Conservation (phyloP, 2,797 vertebrate species). For the Sebastes dallii region DNA sequence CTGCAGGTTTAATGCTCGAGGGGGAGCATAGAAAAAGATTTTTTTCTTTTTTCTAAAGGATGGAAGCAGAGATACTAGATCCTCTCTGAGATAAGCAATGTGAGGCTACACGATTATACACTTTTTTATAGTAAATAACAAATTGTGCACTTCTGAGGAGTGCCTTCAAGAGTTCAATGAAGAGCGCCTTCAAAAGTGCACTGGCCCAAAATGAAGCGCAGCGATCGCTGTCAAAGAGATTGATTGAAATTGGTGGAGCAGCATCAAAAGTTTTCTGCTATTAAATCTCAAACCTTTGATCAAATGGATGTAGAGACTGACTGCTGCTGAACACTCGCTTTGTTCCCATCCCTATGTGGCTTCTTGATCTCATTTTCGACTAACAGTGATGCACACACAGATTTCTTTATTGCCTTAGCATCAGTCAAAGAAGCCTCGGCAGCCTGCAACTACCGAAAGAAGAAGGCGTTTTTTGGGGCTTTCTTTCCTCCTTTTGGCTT, state of each 20-base stretch:
- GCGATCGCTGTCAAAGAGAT: slow-evolving; percentile 53
- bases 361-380: slow-evolving; percentile 57
- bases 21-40: not conserved
- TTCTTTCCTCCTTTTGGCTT: not conserved
- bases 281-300: slow-evolving; percentile 63
- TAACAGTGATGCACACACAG: slow-evolving; percentile 22
- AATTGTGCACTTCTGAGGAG: not conserved
- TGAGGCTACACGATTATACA: not conserved
- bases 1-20: slow-evolving; percentile 35
- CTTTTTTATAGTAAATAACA: not conserved
- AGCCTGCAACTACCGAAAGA: not conserved
- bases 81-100: not conserved
- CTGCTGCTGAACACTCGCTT: slow-evolving; percentile 44
- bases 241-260: slow-evolving; percentile 45
- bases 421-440: slow-evolving; percentile 12
- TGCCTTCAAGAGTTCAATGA: not conserved
- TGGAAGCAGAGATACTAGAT: not conserved
- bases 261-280: slow-evolving; percentile 40
- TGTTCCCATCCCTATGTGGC: slow-evolving; percentile 41
- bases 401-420: slow-evolving; percentile 30
- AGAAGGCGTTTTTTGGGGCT: not conserved
- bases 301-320: slow-evolving; percentile 44
- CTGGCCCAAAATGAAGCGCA: slow-evolving; percentile 24
- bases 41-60: not conserved
- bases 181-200: slow-evolving; percentile 1